phyloP scores from a whole-genome alignment of 2,113 vertebrate genomes.

The Suricata suricatta region DNA sequence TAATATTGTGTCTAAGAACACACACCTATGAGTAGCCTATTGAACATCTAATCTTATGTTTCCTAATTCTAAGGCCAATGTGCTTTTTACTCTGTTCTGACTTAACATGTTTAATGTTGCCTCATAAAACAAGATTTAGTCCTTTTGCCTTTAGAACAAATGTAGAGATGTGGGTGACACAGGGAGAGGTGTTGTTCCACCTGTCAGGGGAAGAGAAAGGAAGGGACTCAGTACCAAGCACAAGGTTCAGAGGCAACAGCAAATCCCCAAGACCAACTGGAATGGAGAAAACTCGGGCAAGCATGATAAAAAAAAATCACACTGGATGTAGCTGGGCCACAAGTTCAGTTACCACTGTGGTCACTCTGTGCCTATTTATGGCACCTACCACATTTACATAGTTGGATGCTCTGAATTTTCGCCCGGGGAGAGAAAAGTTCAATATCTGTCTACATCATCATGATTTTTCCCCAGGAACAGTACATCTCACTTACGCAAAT shows the following conservation, averaged over 20 bases:
- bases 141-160: background rate
- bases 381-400: background rate
- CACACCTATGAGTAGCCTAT: background rate
- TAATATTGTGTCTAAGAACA: background rate
- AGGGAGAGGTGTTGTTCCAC: background rate
- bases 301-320: background rate
- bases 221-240: background rate
- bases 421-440: background rate
- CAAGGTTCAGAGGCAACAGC: background rate
- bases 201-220: background rate
- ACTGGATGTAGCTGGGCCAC: too few relatives aligned
- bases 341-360: background rate
- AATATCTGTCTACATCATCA: background rate
- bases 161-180: background rate
- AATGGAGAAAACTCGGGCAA: background rate
- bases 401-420: background rate
- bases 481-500: background rate
- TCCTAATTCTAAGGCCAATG: background rate
- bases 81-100: constrained; percentile 4
- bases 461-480: background rate
- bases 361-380: background rate
- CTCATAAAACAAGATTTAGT: background rate
- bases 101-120: constrained; percentile 14
- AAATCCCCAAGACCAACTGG: background rate
- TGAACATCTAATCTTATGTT: background rate